phyloP scores from a whole-genome alignment of 2,888 invertebrate species.

The Synergus laeviventris region DNA sequence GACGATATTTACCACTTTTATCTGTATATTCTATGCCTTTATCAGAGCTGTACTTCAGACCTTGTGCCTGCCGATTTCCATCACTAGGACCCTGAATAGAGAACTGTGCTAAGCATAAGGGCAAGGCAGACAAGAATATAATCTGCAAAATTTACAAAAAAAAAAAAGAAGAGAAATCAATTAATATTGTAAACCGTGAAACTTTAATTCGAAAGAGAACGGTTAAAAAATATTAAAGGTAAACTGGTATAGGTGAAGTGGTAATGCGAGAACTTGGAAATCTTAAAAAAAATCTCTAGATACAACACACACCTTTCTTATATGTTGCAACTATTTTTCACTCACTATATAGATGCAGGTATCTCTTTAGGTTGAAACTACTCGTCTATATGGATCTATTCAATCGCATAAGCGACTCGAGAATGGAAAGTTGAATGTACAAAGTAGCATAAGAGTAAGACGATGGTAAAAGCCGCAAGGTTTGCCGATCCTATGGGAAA shows the following conservation, averaged over 20 bases:
- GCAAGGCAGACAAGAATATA: conserved; percentile 64
- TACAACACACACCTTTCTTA: neutral
- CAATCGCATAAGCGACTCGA: neutral
- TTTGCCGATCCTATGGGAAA: conserved; percentile 34
- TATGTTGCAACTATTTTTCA: conserved; percentile 39
- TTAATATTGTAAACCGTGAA: neutral
- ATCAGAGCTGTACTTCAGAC: conserved; percentile 69
- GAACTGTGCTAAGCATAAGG: conserved; percentile 68
- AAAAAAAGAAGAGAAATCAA: neutral
- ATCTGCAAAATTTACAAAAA: conserved; percentile 54
- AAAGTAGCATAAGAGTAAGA: neutral
- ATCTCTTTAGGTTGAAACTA: neutral
- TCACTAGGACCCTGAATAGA: conserved; percentile 73
- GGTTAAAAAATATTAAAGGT: too few relatives aligned
- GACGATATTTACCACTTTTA: conserved; percentile 66
- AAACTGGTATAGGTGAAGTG: too few relatives aligned
- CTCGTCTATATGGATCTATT: conserved; percentile 6
- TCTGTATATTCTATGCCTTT: conserved; percentile 72
- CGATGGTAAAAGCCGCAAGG: conserved; percentile 12
- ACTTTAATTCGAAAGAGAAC: neutral
- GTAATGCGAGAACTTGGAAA: conserved; percentile 23
- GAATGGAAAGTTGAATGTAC: conserved; percentile 25
- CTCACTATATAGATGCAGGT: conserved; percentile 1
- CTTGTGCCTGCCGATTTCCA: conserved; percentile 71
- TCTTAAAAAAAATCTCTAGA: neutral